Evolutionary conservation across 1,140 invertebrate species (phyloP), one percentile per base, ranked within the genome.

Genomic region (Drosophila mayri): DNA sequence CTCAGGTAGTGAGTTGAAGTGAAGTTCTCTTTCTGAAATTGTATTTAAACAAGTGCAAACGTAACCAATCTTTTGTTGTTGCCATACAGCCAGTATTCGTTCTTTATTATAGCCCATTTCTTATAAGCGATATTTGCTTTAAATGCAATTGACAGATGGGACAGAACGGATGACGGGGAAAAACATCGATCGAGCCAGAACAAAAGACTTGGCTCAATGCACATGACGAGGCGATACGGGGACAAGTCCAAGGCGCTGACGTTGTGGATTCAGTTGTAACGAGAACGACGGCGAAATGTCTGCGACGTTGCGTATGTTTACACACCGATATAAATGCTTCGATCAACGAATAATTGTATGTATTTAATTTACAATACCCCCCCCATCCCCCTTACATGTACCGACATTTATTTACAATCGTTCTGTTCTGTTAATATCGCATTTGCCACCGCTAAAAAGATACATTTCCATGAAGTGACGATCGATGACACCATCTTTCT

Each of bases 1-100:
- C 49, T 40, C 57, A 67, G 59, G 55, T 37, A 41, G 37, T 47
- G 40, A 44, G 61, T 43, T 43, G n/a, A 43, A 40, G 43, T 57
- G 18, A 68, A 67, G 58, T 44, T 50, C 52, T 50, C 52, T 47
- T 47, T 80, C 44, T 58, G 65, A 63, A 83, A 79, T 64, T 87
- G 64, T 87, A 67, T 87, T 87, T 88, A 83, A 83, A 87, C 83
- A 87, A 87, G 83, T 87, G 83, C 80, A 72, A 76, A 80, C 80
- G 83, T 80, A 84, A 88, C 72, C 84, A 87, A 88, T 87, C 87
- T 80, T 77, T 50, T 86, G 58, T 66, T 83, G 77, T 58, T 67
- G 61, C 59, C 52, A 54, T 54, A 59, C 57, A 32, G 28, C 5
- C 28, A 37, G 47, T 30, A 22, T 63, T 32, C 37, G 10, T 40